Evolutionary conservation across 2,888 invertebrate species (phyloP).

Genomic region (Volucella bombylans): DNA sequence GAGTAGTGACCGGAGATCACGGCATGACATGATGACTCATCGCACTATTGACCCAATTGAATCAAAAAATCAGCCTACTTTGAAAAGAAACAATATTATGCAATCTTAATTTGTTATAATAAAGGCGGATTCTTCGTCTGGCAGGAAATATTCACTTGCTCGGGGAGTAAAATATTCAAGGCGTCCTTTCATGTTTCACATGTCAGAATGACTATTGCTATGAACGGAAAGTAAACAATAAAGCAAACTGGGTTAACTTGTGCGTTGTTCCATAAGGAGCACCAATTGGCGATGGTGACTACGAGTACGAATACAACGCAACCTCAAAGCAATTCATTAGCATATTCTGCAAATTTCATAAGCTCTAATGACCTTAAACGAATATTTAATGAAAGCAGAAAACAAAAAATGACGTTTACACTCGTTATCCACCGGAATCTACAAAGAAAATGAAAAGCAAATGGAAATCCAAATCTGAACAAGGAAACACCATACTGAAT

Average conservation of each 20-base stretch:
- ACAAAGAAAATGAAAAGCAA: slow-evolving; percentile 26
- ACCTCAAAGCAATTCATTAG: slow-evolving; percentile 53
- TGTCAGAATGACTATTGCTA: background rate
- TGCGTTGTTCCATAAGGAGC: background rate
- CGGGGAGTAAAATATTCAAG: background rate
- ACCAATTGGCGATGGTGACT: background rate
- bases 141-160: too few species aligned
- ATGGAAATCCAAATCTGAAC: slow-evolving; percentile 62
- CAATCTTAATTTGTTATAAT: too few species aligned
- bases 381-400: slow-evolving; percentile 52
- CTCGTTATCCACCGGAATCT: too few species aligned
- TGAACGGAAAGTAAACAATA: background rate
- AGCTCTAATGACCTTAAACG: slow-evolving; percentile 67
- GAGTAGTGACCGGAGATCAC: too few species aligned
- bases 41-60: too few species aligned
- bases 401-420: slow-evolving; percentile 12
- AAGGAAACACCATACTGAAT: slow-evolving; percentile 54
- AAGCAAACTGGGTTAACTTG: slow-evolving; percentile 27
- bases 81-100: too few species aligned
- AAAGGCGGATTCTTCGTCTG: too few species aligned
- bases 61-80: too few species aligned
- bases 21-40: too few species aligned
- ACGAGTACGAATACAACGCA: background rate
- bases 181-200: slow-evolving; percentile 16
- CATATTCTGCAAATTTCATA: slow-evolving; percentile 65